Conservation (phyloP, 1,140 invertebrate species). For the Aphelinus certus region DNA sequence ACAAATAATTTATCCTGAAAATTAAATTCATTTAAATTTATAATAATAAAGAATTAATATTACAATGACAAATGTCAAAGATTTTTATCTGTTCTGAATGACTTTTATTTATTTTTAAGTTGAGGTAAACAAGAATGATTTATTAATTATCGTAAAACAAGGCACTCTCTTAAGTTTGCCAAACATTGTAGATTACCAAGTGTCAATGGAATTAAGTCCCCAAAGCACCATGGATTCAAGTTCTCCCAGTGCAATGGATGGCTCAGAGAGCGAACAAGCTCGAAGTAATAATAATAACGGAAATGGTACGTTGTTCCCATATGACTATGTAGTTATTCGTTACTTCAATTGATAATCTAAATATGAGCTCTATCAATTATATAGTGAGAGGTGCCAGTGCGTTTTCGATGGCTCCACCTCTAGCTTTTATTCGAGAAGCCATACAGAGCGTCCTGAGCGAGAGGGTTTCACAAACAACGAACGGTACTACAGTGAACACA, state of each 20-base stretch:
- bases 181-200: slow-evolving; percentile 66
- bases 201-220: slow-evolving; percentile 77
- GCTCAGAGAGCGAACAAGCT: slow-evolving; percentile 52
- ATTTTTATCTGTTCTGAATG: background rate
- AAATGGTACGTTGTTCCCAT: slow-evolving; percentile 16
- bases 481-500: slow-evolving; percentile 14
- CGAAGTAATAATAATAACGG: slow-evolving; percentile 52
- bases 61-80: too few species aligned
- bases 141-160: slow-evolving; percentile 23
- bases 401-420: slow-evolving; percentile 1
- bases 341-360: too few species aligned
- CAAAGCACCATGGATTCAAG: slow-evolving; percentile 68
- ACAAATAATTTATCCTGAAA: too few species aligned
- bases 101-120: background rate
- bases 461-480: slow-evolving; percentile 22
- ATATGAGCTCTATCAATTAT: too few species aligned
- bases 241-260: slow-evolving; percentile 52
- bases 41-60: background rate
- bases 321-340: too few species aligned
- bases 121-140: background rate
- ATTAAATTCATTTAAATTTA: background rate
- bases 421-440: slow-evolving; percentile 34
- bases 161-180: slow-evolving; percentile 62
- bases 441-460: slow-evolving; percentile 30
- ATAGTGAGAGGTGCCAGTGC: too few species aligned